phyloP scores from a whole-genome alignment of 2,113 vertebrate genomes.

The Cranoglanis bouderius region DNA sequence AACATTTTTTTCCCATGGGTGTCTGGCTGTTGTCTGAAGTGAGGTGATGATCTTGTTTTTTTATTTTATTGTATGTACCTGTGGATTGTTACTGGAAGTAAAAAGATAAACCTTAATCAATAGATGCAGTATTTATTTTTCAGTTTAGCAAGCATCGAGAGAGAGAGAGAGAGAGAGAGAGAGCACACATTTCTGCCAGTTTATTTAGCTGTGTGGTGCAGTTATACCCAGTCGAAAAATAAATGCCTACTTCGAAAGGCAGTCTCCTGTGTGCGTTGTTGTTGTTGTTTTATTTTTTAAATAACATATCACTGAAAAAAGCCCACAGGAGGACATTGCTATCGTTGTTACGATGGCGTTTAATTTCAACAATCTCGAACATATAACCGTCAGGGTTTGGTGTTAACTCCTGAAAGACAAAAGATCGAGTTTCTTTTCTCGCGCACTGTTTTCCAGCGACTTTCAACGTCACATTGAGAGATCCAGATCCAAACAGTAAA shows the following conservation, averaged over 20 bases:
- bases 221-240: constrained; percentile 76
- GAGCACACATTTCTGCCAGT: constrained; percentile 57
- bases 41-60: constrained; percentile 57
- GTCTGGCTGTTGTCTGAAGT: constrained; percentile 59
- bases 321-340: neutral
- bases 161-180: constrained; percentile 23
- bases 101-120: constrained; percentile 59
- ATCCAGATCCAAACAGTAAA: too few relatives aligned
- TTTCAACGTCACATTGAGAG: neutral
- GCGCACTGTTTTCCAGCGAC: neutral
- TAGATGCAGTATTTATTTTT: constrained; percentile 68
- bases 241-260: constrained; percentile 86
- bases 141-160: constrained; percentile 69
- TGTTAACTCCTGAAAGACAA: neutral
- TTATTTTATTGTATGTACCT: constrained; percentile 58
- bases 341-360: neutral
- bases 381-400: too few relatives aligned
- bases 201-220: constrained; percentile 71
- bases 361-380: neutral
- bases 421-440: neutral
- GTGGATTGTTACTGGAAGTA: constrained; percentile 75
- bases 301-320: neutral
- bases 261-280: neutral
- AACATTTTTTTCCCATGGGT: constrained; percentile 56
- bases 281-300: neutral